These are phyloP conservation scores for Apis dorsata DNA, from an alignment of 1,140 invertebrate species.

Conservation along the genomic window DNA sequence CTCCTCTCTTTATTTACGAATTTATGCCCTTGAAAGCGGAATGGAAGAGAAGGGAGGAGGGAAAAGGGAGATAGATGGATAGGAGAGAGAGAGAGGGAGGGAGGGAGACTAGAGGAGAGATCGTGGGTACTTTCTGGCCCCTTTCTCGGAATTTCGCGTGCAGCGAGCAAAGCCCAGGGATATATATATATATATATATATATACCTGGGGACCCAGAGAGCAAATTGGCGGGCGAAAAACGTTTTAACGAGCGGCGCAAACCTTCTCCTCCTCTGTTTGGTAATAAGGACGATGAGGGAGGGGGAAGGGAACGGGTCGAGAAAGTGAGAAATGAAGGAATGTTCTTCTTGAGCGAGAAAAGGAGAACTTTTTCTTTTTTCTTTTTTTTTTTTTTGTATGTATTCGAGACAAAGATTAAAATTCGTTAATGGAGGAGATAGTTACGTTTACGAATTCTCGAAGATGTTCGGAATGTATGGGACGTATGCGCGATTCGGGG, in stretches of 20 bases:
- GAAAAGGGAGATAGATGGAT: slow-evolving; percentile 30
- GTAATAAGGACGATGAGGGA: slow-evolving; percentile 39
- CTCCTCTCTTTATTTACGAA: slow-evolving; percentile 48
- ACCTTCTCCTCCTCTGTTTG: slow-evolving; percentile 46
- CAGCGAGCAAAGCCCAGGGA: slow-evolving; percentile 44
- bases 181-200: background rate
- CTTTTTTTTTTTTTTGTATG: too few relatives aligned
- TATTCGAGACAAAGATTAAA: too few relatives aligned
- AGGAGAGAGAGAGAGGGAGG: background rate
- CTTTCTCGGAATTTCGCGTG: slow-evolving; percentile 69
- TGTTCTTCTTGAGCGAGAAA: too few relatives aligned
- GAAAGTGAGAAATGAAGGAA: background rate
- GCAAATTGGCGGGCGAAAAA: slow-evolving; percentile 71
- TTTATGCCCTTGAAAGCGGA: slow-evolving; percentile 62
- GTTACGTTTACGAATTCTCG: too few relatives aligned
- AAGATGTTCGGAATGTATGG: too few relatives aligned
- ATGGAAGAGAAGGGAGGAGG: slow-evolving; percentile 6
- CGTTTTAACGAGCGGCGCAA: slow-evolving; percentile 67
- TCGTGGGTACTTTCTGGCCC: slow-evolving; percentile 58
- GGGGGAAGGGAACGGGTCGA: background rate
- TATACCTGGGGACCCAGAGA: slow-evolving; percentile 48
- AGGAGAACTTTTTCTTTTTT: too few relatives aligned
- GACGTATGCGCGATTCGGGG: background rate
- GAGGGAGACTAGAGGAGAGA: too few relatives aligned
- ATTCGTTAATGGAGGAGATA: too few relatives aligned